A percentile compares a stretch with the other conserved stretches of the same genome.
Evolutionary conservation across 2,888 invertebrate genomes (phyloP).

Genomic region (Stenichneumon culpator): DNA sequence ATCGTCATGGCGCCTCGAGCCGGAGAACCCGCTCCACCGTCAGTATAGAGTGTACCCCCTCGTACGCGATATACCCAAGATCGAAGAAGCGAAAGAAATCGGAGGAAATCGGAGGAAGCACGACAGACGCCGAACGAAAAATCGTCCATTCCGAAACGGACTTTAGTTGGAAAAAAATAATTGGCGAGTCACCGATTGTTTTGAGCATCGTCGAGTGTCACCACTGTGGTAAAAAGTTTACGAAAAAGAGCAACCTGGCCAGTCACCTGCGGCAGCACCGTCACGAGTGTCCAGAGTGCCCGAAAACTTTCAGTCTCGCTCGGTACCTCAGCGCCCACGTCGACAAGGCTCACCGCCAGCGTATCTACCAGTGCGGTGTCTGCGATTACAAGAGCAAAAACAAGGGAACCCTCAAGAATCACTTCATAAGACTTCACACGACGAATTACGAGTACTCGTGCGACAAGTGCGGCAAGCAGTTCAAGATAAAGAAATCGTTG

Average conservation of each 20-base stretch:
- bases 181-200: background rate
- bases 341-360: constrained; percentile 56
- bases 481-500: constrained; percentile 76
- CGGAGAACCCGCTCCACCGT: constrained; percentile 32
- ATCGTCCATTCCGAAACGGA: background rate
- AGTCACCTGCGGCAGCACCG: constrained; percentile 67
- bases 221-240: constrained; percentile 74
- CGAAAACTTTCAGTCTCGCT: constrained; percentile 58
- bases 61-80: constrained; percentile 53
- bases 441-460: constrained; percentile 74
- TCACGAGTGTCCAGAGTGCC: constrained; percentile 64
- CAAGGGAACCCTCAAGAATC: constrained; percentile 76
- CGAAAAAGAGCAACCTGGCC: constrained; percentile 69
- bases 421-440: constrained; percentile 76
- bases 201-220: constrained; percentile 71
- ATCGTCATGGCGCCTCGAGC: constrained; percentile 65
- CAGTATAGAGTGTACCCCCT: constrained; percentile 43
- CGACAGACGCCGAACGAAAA: background rate
- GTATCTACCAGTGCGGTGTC: constrained; percentile 55
- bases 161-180: background rate
- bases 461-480: constrained; percentile 76
- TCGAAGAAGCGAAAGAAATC: constrained; percentile 22
- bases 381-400: constrained; percentile 78
- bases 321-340: constrained; percentile 63
- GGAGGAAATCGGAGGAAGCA: background rate